phyloP scores from a whole-genome alignment of 2,888 invertebrate species.

The Spicauda simplicius region DNA sequence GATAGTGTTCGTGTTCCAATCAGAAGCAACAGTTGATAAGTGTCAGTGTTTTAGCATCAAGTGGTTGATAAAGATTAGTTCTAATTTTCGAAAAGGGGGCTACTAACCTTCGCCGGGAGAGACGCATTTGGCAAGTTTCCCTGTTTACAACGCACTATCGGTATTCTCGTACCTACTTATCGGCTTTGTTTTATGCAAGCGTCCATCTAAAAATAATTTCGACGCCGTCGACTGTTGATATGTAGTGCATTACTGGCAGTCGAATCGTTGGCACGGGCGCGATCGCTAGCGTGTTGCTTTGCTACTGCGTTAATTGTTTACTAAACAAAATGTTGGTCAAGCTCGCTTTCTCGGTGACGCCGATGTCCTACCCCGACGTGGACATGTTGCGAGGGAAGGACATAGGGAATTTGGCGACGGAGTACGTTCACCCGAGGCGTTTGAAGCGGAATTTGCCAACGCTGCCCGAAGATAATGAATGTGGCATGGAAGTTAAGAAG shows the following conservation, averaged over 20 bases:
- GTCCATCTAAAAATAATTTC: conserved; percentile 59
- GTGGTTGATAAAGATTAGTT: background rate
- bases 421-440: conserved; percentile 69
- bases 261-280: conserved; percentile 50
- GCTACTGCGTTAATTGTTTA: conserved; percentile 35
- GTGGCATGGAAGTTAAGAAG: conserved; percentile 66
- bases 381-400: conserved; percentile 72
- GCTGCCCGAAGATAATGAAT: conserved; percentile 74
- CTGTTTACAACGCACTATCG: conserved; percentile 49
- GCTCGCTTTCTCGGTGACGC: conserved; percentile 60
- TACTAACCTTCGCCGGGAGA: conserved; percentile 42
- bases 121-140: conserved; percentile 51
- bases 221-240: conserved; percentile 40
- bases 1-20: background rate
- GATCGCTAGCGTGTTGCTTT: conserved; percentile 51
- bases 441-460: conserved; percentile 69
- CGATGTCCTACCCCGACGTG: conserved; percentile 63
- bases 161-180: conserved; percentile 40
- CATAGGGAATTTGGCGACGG: conserved; percentile 64
- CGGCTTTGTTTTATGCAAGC: conserved; percentile 45
- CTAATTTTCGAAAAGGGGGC: conserved; percentile 23
- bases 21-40: conserved; percentile 7
- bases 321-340: conserved; percentile 65
- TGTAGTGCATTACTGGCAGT: conserved; percentile 47
- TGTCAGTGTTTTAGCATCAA: conserved; percentile 5